Conservation (phyloP, 2,888 invertebrate genomes). For the Gnatocerus cornutus region DNA sequence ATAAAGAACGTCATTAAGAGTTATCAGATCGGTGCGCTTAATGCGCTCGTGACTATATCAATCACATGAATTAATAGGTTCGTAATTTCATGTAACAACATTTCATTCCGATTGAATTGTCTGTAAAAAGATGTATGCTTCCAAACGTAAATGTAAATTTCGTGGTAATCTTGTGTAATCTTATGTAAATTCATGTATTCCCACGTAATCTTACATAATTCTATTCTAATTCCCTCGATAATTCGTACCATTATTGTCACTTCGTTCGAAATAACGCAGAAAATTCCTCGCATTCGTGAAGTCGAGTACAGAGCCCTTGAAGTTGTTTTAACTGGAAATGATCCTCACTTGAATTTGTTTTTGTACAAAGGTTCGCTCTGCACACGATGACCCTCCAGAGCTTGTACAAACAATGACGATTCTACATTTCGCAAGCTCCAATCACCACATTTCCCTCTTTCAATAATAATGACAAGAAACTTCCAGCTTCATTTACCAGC, state of each 20-base stretch:
- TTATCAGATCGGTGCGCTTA: constrained; percentile 12
- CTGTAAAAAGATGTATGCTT: constrained; percentile 6
- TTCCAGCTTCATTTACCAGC: constrained; percentile 36
- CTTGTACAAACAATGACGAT: constrained; percentile 2
- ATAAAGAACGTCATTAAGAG: constrained; percentile 4
- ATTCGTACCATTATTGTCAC: background rate
- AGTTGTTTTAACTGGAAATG: background rate
- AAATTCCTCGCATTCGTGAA: background rate
- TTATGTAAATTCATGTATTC: constrained; percentile 18
- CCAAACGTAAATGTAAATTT: constrained; percentile 13
- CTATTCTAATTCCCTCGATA: constrained; percentile 3
- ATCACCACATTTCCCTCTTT: constrained; percentile 5
- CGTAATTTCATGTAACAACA: constrained; percentile 8
- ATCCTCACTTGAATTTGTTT: constrained; percentile 3
- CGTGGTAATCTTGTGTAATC: constrained; percentile 20
- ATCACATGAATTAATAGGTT: constrained; percentile 16
- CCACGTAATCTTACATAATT: constrained; percentile 16
- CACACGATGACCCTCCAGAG: background rate
- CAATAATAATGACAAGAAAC: constrained; percentile 18
- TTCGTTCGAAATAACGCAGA: background rate
- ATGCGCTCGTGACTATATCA: constrained; percentile 8
- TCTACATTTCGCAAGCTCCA: constrained; percentile 11
- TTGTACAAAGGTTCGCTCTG: background rate
- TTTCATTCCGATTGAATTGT: constrained; percentile 20
- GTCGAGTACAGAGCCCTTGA: background rate